Percentiles rank a stretch among this genome's conserved stretches.
phyloP scores from a whole-genome alignment of 2,888 invertebrate genomes.

The Drosophila meridionalis region DNA sequence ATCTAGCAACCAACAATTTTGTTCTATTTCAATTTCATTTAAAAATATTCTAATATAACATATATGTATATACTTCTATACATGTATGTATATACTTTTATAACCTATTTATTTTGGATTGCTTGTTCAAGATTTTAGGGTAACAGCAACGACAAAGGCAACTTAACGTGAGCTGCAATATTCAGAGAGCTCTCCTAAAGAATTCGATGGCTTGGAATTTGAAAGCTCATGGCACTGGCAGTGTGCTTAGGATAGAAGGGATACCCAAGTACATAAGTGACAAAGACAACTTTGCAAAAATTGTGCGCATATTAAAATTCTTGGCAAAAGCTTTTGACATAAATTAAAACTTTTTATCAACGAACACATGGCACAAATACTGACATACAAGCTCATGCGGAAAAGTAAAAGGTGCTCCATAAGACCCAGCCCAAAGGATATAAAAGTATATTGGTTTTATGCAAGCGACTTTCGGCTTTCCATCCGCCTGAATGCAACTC shows the following conservation, averaged over 20 bases:
- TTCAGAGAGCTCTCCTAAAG: constrained; percentile 33
- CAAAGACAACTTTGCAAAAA: constrained; percentile 72
- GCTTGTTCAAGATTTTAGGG: not conserved
- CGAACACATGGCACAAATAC: constrained; percentile 37
- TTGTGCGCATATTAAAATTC: constrained; percentile 84
- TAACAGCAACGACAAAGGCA: not conserved
- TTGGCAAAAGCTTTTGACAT: constrained; percentile 84
- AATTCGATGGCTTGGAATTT: constrained; percentile 55
- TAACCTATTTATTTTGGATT: not conserved
- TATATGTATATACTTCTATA: too few species aligned
- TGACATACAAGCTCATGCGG: constrained; percentile 9
- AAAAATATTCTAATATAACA: too few species aligned
- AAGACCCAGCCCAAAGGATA: not conserved
- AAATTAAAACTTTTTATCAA: constrained; percentile 84
- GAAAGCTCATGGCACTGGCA: constrained; percentile 7
- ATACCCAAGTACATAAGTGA: constrained; percentile 50
- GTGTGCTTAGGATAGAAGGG: constrained; percentile 16
- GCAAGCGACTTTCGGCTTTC: not conserved
- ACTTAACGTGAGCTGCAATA: constrained; percentile 16
- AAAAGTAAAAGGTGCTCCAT: constrained; percentile 27
- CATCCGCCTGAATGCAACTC: not conserved
- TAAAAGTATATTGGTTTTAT: constrained; percentile 13
- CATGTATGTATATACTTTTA: not conserved
- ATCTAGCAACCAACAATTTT: too few species aligned
- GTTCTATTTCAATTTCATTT: too few species aligned